Evolutionary conservation across 1,140 invertebrate species (phyloP), one percentile per base, ranked within the genome.

Genomic region (Musca vetustissima): DNA sequence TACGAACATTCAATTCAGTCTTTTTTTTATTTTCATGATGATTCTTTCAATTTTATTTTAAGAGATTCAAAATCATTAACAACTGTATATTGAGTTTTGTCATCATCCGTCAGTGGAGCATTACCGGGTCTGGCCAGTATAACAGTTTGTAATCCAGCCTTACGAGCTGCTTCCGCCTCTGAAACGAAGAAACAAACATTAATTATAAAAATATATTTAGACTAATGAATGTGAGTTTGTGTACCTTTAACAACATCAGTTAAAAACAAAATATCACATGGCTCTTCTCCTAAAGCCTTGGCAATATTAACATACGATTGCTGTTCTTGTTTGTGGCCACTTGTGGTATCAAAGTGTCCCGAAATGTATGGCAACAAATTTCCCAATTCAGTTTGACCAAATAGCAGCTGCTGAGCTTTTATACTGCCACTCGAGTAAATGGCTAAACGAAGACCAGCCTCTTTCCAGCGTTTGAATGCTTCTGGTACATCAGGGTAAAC

Each of bases 381-480:
- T 15, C 95, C 96, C 52, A 88, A 84, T 28, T 84, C 82, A 19
- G 93, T 90, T 81, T 96, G 84, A 1, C 85, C 85, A 81, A 97
- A 97, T 3, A 98, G 85, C 11, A 97, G 85, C 80, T 96, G 94
- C 83, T 98, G 96, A 43, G 95, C 93, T 76, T 92, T 89, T 0
- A 95, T 89, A 73, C 93, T 96, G 53, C 96, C 96, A 64, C 95
- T 97, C 0, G 95, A 98, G 77, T 95, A 98, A 59, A 97, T 89
- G 74, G 91, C 95, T 43, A 98, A 83, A 72, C 88, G 87, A 67
- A 90, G 89, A 8, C 88, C 89, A 21, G 79, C 76, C 0, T 85
- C 77, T 15, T 82, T 83, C 90, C 95, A 93, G 68, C 86, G 81
- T 75, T 92, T 85, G 48, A 98, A 84, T 14, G 90, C 89, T 66